Evolutionary conservation across 2,888 invertebrate species (phyloP).

Genomic region (Panorpa germanica): DNA sequence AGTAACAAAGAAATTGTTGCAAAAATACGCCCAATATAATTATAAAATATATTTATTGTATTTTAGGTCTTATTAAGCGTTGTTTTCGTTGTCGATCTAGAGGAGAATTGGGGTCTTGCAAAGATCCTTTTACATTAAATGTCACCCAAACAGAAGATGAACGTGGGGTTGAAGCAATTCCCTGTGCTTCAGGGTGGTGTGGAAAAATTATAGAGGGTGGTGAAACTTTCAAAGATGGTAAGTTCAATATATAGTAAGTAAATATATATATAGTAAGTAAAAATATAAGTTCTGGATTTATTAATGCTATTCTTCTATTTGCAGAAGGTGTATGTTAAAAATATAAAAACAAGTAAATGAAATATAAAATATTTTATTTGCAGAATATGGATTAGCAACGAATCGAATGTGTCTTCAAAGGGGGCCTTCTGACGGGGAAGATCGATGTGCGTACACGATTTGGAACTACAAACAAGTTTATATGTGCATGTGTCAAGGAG

Average conservation of each 20-base stretch:
- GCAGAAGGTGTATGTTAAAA: too few species aligned
- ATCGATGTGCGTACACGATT: slow-evolving; percentile 72
- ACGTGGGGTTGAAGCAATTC: slow-evolving; percentile 52
- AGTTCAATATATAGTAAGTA: slow-evolving; percentile 12
- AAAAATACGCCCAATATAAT: too few species aligned
- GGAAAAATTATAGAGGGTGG: slow-evolving; percentile 74
- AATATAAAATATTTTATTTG: slow-evolving; percentile 18
- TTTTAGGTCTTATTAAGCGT: slow-evolving; percentile 46
- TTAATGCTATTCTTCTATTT: too few species aligned
- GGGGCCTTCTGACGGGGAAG: slow-evolving; percentile 75
- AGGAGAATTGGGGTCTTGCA: slow-evolving; percentile 74
- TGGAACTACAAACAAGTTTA: slow-evolving; percentile 67
- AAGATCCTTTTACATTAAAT: slow-evolving; percentile 69
- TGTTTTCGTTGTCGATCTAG: slow-evolving; percentile 75
- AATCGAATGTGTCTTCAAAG: slow-evolving; percentile 75
- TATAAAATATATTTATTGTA: slow-evolving; percentile 1
- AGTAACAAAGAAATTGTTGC: too few species aligned
- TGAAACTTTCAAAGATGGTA: slow-evolving; percentile 62
- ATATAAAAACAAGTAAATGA: too few species aligned
- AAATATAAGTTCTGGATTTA: too few species aligned
- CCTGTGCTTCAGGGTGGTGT: slow-evolving; percentile 85
- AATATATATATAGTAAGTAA: too few species aligned
- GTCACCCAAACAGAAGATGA: slow-evolving; percentile 51
- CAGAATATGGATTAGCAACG: slow-evolving; percentile 74
- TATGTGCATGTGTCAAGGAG: slow-evolving; percentile 84